A percentile compares a stretch with the other conserved stretches of the same genome.
phyloP scores from a whole-genome alignment of 1,140 invertebrate genomes.

The Lamellibrachia luymesi region DNA sequence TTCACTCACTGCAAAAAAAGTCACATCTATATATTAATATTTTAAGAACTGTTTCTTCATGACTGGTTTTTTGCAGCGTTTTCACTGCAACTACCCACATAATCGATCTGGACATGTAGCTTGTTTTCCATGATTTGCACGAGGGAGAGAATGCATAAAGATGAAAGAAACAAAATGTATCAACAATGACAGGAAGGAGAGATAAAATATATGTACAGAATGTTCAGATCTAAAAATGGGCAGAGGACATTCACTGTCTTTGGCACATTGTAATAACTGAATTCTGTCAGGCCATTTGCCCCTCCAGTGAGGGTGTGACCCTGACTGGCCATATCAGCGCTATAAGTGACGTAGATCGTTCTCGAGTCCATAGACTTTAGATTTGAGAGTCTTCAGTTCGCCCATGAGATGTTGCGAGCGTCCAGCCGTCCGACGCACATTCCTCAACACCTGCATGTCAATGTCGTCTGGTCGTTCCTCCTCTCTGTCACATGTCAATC shows the following conservation, averaged over 20 bases:
- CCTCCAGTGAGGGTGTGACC: not conserved
- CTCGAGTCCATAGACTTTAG: constrained; percentile 55
- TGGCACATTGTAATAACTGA: not conserved
- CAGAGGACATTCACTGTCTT: not conserved
- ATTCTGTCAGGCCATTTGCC: not conserved
- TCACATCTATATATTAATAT: not conserved
- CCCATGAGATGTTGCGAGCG: constrained; percentile 52
- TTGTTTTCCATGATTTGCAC: not conserved
- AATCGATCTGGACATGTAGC: not conserved
- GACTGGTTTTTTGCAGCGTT: not conserved
- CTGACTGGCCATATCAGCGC: not conserved
- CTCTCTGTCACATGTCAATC: constrained; percentile 50
- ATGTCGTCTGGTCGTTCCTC: constrained; percentile 50
- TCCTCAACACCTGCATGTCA: constrained; percentile 53
- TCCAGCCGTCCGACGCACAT: constrained; percentile 52
- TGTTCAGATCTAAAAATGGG: not conserved
- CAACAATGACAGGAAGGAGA: too few relatives aligned
- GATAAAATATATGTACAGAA: too few relatives aligned
- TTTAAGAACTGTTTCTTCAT: not conserved
- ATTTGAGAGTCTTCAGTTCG: constrained; percentile 54
- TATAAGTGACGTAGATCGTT: constrained; percentile 56
- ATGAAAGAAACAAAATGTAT: too few relatives aligned
- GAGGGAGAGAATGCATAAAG: too few relatives aligned
- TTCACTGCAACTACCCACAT: not conserved
- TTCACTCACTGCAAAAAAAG: not conserved